phyloP scores from a whole-genome alignment of 1,140 invertebrate genomes.

The Drosophila lacteicornis region DNA sequence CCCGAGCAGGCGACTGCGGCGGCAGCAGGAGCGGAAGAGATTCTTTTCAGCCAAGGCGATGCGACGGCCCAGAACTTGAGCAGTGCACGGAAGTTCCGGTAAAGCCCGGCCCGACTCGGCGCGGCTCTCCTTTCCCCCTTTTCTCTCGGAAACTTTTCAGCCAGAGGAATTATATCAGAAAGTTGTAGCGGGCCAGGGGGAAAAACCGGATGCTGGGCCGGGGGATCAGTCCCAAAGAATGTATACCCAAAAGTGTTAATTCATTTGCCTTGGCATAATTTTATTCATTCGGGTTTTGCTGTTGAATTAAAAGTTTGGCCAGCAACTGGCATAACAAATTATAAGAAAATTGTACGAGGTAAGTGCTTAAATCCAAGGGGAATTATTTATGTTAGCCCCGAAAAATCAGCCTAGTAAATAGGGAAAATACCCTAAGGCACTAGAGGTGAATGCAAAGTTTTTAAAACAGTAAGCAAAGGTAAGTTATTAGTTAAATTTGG shows the following conservation, averaged over 20 bases:
- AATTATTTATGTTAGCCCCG: conserved; percentile 23
- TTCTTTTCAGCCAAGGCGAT: conserved; percentile 59
- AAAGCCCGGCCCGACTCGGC: conserved; percentile 33
- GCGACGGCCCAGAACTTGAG: conserved; percentile 77
- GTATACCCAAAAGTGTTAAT: conserved; percentile 69
- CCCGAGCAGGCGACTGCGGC: not conserved
- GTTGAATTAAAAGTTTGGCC: conserved; percentile 71
- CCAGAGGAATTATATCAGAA: conserved; percentile 48
- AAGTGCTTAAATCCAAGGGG: conserved; percentile 27
- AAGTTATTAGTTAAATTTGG: not conserved
- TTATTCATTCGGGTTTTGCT: conserved; percentile 59
- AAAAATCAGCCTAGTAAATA: conserved; percentile 9
- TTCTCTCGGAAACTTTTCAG: conserved; percentile 51
- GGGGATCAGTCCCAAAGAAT: conserved; percentile 23
- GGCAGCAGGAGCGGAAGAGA: conserved; percentile 21
- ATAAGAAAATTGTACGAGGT: conserved; percentile 54
- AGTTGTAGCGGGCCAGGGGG: conserved; percentile 7
- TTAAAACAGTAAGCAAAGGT: not conserved
- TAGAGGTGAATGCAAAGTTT: not conserved
- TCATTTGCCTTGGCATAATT: conserved; percentile 74
- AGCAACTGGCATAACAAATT: conserved; percentile 67
- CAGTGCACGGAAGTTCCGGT: conserved; percentile 77
- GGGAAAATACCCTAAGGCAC: not conserved
- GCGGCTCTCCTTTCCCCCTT: conserved; percentile 9
- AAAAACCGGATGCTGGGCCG: conserved; percentile 21